These are phyloP conservation scores for Exocentrus adspersus DNA, from an alignment of 2,888 invertebrate genomes.

Conservation along the genomic window DNA sequence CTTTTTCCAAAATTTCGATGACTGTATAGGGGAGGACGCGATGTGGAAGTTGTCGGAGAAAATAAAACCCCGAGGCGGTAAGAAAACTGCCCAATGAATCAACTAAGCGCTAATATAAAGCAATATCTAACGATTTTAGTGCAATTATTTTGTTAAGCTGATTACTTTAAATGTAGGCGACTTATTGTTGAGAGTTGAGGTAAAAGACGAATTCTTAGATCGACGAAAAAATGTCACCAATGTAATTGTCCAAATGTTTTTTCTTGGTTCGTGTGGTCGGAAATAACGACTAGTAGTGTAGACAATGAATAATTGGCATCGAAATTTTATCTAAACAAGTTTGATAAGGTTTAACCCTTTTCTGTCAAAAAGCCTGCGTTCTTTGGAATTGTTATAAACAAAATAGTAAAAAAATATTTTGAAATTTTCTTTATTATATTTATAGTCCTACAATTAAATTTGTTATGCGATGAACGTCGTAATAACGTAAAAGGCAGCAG, in stretches of 20 bases:
- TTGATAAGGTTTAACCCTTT: constrained; percentile 13
- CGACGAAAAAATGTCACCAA: too few species aligned
- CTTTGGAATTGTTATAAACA: constrained; percentile 2
- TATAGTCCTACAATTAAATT: constrained; percentile 6
- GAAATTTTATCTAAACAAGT: constrained; percentile 31
- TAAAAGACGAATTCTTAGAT: too few species aligned
- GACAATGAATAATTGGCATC: constrained; percentile 43
- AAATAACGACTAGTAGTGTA: constrained; percentile 24
- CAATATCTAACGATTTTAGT: constrained; percentile 45
- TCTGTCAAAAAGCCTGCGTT: background rate
- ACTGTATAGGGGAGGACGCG: constrained; percentile 94
- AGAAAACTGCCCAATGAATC: constrained; percentile 60
- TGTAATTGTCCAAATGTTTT: background rate
- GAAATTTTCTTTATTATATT: constrained; percentile 8
- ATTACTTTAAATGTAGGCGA: constrained; percentile 15
- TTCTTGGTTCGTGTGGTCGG: background rate
- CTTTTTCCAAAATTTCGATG: constrained; percentile 97
- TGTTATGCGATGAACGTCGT: constrained; percentile 14
- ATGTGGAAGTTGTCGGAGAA: constrained; percentile 99
- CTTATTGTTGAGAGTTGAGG: constrained; percentile 12
- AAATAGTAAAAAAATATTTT: constrained; percentile 3
- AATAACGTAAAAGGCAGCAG: background rate
- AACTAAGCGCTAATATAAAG: constrained; percentile 28
- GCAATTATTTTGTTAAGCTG: constrained; percentile 42
- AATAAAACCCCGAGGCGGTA: constrained; percentile 89